These are phyloP conservation scores for Pollachius pollachius DNA, from an alignment of 2,113 vertebrate genomes.

Conservation along the genomic window DNA sequence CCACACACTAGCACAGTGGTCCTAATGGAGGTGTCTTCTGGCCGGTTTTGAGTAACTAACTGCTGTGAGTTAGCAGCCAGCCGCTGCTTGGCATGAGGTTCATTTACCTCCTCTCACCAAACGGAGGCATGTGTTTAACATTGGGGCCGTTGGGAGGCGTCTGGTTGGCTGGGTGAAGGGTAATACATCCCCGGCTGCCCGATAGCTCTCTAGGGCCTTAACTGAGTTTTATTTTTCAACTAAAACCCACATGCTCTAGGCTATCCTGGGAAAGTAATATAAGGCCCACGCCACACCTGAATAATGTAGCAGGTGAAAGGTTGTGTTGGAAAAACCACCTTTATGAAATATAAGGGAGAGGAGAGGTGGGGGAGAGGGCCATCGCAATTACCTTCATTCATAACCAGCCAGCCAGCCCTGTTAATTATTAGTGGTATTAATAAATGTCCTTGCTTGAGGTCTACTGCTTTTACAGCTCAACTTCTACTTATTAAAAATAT, in stretches of 20 bases:
- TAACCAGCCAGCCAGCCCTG: slow-evolving; percentile 22
- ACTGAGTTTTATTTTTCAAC: slow-evolving; percentile 58
- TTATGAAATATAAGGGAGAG: slow-evolving; percentile 50
- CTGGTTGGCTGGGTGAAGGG: slow-evolving; percentile 68
- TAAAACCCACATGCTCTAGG: slow-evolving; percentile 51
- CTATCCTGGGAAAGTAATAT: slow-evolving; percentile 48
- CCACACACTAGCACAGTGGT: no score
- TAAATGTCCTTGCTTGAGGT: slow-evolving; percentile 38
- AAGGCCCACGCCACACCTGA: slow-evolving; percentile 42
- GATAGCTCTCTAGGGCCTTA: slow-evolving; percentile 47
- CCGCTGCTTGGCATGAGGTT: slow-evolving; percentile 60
- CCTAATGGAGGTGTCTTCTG: no score
- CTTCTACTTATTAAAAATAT: slow-evolving; percentile 33
- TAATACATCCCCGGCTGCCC: slow-evolving; percentile 69
- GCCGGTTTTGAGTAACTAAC: not conserved
- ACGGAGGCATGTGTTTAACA: slow-evolving; percentile 70
- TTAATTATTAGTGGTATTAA: slow-evolving; percentile 62
- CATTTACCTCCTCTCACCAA: slow-evolving; percentile 64
- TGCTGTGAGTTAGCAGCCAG: slow-evolving; percentile 40
- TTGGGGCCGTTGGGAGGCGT: slow-evolving; percentile 70
- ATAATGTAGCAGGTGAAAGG: slow-evolving; percentile 68
- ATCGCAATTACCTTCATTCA: slow-evolving; percentile 55
- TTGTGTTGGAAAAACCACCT: slow-evolving; percentile 55
- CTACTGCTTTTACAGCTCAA: slow-evolving; percentile 32
- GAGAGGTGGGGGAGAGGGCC: slow-evolving; percentile 34